Evolutionary conservation across 2,888 invertebrate species (phyloP).

Genomic region (Tipula unca): DNA sequence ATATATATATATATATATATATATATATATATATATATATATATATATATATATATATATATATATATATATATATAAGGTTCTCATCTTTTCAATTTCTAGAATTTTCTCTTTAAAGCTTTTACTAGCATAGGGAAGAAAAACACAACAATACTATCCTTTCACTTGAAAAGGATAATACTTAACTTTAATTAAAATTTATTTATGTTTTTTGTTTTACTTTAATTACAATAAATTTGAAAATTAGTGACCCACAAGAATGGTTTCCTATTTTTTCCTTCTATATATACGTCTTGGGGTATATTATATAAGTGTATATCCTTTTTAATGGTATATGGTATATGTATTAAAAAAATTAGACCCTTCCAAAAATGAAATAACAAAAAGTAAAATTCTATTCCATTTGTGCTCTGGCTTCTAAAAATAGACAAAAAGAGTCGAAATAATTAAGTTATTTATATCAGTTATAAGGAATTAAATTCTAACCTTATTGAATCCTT

Average conservation of each 20-base stretch:
- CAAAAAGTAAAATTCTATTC: not conserved
- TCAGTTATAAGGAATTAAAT: not conserved
- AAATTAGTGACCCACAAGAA: conserved; percentile 14
- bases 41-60: no score
- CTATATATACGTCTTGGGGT: not conserved
- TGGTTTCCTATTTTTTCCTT: not conserved
- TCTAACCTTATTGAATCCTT: not conserved
- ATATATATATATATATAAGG: no score
- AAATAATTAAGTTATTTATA: not conserved
- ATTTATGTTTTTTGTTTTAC: not conserved
- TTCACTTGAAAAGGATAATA: not conserved
- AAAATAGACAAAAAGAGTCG: not conserved
- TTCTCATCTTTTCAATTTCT: not conserved
- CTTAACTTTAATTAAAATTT: not conserved
- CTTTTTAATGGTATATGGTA: not conserved
- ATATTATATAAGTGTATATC: not conserved
- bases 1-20: no score
- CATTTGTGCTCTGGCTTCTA: not conserved
- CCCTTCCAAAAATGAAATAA: not conserved
- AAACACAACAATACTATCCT: not conserved
- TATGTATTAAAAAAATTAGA: not conserved
- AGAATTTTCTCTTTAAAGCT: not conserved
- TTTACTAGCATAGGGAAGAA: not conserved
- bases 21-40: no score
- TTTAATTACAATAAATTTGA: conserved; percentile 14